Evolutionary conservation across 1,140 invertebrate species (phyloP).

Genomic region (Patella vulgata): DNA sequence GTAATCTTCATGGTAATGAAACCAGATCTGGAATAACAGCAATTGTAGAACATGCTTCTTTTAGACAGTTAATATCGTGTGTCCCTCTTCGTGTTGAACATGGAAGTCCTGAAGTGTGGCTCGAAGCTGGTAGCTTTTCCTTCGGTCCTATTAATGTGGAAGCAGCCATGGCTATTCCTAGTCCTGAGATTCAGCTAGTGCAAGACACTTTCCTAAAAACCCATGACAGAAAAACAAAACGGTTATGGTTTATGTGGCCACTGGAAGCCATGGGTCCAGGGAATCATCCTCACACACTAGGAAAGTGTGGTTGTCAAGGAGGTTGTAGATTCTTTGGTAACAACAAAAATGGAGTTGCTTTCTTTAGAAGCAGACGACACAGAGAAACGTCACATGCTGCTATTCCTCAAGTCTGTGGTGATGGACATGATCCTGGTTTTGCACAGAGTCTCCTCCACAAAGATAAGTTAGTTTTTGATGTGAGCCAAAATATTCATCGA

Average conservation of each 20-base stretch:
- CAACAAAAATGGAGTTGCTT: conserved; percentile 80
- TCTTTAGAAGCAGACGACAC: conserved; percentile 82
- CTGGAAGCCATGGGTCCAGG: conserved; percentile 70
- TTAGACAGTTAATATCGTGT: conserved; percentile 74
- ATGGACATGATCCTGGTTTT: conserved; percentile 81
- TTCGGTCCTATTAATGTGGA: conserved; percentile 92
- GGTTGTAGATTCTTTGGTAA: conserved; percentile 94
- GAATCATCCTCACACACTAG: conserved; percentile 66
- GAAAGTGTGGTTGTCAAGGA: conserved; percentile 94
- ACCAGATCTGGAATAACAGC: conserved; percentile 91
- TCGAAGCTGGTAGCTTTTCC: conserved; percentile 90
- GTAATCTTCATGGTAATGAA: conserved; percentile 92
- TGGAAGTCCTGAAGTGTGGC: conserved; percentile 73
- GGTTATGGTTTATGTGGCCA: conserved; percentile 95
- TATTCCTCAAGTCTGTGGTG: conserved; percentile 54
- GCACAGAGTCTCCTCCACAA: conserved; percentile 93
- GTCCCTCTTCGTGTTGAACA: conserved; percentile 39
- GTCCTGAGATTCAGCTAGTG: conserved; percentile 56
- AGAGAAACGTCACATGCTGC: conserved; percentile 45
- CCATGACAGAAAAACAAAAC: conserved; percentile 88
- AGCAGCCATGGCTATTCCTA: conserved; percentile 77
- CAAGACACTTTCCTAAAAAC: conserved; percentile 78
- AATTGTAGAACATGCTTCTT: conserved; percentile 80
- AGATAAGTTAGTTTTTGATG: conserved; percentile 88
- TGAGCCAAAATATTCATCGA: conserved; percentile 56